A percentile compares a stretch with the other conserved stretches of the same genome.
phyloP scores from a whole-genome alignment of 2,113 vertebrate genomes.

The Phyllostomus hastatus region DNA sequence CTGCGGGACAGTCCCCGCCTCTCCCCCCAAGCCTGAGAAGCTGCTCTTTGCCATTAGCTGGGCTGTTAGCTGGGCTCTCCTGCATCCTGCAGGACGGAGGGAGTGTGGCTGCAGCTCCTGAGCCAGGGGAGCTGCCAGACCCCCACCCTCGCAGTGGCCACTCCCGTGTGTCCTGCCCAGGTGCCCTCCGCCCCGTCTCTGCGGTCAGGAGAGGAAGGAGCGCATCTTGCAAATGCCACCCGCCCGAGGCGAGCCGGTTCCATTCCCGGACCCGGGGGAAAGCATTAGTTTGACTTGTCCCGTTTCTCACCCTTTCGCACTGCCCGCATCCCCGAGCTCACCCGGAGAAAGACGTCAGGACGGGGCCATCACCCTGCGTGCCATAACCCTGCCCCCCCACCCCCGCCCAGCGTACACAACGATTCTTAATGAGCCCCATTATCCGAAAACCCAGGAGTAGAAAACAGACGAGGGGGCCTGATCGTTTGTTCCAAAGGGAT shows the following conservation, averaged over 20 bases:
- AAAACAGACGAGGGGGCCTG: background rate
- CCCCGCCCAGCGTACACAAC: background rate
- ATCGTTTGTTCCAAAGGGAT: background rate
- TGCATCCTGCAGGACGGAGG: background rate
- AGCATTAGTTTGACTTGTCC: background rate
- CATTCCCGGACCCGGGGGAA: accelerated
- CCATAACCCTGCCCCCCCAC: background rate
- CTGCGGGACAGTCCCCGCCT: background rate
- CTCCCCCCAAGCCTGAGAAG: background rate
- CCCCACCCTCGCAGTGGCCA: background rate
- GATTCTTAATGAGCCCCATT: background rate
- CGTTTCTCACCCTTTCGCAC: background rate
- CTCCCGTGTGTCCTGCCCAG: background rate
- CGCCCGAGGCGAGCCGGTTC: background rate
- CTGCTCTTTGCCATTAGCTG: accelerated
- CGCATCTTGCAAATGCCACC: background rate
- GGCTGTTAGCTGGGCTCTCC: background rate
- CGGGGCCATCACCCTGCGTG: too few relatives aligned
- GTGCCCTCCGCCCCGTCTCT: background rate
- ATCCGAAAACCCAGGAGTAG: background rate
- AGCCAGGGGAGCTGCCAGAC: background rate
- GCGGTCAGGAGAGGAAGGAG: background rate
- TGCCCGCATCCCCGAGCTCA: background rate
- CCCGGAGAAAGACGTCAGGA: background rate
- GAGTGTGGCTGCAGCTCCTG: background rate